A percentile compares a stretch with the other conserved stretches of the same genome.
phyloP scores from a whole-genome alignment of 2,888 invertebrate genomes.

The Rhynchonema sp. region DNA sequence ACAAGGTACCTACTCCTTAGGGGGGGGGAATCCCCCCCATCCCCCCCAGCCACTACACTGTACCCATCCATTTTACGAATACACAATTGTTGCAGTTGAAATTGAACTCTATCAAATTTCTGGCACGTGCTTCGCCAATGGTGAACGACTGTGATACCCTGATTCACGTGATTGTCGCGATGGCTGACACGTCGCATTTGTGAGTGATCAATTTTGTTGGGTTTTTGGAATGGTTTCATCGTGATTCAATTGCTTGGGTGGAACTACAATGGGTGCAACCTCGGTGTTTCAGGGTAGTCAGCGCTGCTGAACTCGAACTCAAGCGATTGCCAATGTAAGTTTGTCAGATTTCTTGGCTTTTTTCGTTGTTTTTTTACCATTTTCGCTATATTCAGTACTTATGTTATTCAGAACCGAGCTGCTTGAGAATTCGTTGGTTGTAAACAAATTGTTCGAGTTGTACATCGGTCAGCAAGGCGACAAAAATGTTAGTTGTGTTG shows the following conservation, averaged over 20 bases:
- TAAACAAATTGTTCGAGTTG: background rate
- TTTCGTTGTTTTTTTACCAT: too few relatives aligned
- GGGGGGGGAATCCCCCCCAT: too few relatives aligned
- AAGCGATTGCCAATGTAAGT: background rate
- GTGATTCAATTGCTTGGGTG: too few relatives aligned
- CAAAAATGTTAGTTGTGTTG: background rate
- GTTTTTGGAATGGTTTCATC: background rate
- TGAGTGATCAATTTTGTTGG: background rate
- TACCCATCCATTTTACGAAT: too few relatives aligned
- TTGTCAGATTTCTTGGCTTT: background rate
- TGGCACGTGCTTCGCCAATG: background rate
- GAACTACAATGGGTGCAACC: too few relatives aligned
- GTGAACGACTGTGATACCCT: background rate
- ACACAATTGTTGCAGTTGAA: background rate
- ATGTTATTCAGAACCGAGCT: background rate
- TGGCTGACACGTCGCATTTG: background rate
- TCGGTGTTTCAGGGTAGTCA: background rate
- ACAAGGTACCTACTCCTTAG: too few relatives aligned
- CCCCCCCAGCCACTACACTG: too few relatives aligned
- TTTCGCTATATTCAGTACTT: too few relatives aligned
- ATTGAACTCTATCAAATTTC: background rate
- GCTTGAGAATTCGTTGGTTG: background rate
- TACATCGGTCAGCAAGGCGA: background rate
- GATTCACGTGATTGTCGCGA: background rate
- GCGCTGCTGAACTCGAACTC: background rate